phyloP scores from a whole-genome alignment of 2,113 vertebrate genomes.

The Pseudolaguvia tuberculata region DNA sequence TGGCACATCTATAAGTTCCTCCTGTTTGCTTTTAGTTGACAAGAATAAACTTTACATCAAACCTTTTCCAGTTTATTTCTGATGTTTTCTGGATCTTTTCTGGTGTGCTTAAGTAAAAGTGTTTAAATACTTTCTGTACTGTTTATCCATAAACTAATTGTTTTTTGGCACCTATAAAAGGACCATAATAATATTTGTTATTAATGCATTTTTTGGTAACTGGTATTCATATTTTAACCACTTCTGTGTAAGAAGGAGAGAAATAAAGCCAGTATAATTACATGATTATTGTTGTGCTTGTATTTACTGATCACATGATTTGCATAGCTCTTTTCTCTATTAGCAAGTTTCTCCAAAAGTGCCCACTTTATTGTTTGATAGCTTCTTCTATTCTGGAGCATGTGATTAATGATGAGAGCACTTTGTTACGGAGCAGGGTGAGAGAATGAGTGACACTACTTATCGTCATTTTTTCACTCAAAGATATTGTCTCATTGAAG shows the following conservation, averaged over 20 bases:
- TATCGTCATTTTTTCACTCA: conserved; percentile 27
- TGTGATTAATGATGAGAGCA: conserved; percentile 34
- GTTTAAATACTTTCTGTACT: conserved; percentile 16
- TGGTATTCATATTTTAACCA: conserved; percentile 22
- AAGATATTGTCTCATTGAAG: not conserved
- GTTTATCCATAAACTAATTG: conserved; percentile 12
- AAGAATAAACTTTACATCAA: too few relatives aligned
- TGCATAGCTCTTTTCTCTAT: conserved; percentile 40
- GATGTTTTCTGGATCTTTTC: not conserved
- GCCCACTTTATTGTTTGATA: conserved; percentile 38
- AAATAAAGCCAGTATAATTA: conserved; percentile 52
- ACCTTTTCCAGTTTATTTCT: too few relatives aligned
- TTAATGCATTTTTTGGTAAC: conserved; percentile 13
- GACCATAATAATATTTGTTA: conserved; percentile 29
- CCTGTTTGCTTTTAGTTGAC: not conserved
- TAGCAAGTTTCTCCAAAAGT: conserved; percentile 30
- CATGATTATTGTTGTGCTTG: conserved; percentile 45
- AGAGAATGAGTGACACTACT: conserved; percentile 22
- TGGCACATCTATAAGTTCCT: not conserved
- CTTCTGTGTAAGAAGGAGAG: conserved; percentile 32
- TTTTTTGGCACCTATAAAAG: conserved; percentile 20
- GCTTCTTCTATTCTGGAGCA: conserved; percentile 18
- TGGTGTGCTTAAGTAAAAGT: conserved; percentile 5
- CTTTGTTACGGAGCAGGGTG: conserved; percentile 24
- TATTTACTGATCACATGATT: conserved; percentile 37